Evolutionary conservation across 2,888 invertebrate genomes (phyloP), one percentile per base, ranked within the genome.

Genomic region (Lysandra coridon): DNA sequence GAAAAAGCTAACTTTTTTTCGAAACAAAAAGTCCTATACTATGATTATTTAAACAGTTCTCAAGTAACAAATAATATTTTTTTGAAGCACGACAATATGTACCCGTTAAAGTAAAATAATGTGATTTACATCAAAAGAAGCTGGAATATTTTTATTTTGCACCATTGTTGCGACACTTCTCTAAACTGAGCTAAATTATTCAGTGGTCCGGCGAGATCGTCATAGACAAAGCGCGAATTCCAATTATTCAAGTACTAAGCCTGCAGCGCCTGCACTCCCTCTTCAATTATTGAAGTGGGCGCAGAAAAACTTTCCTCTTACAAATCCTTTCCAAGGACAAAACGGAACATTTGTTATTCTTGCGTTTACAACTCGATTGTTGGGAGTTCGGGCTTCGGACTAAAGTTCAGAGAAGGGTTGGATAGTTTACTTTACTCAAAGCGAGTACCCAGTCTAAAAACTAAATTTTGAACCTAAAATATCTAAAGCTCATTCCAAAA

Each of bases 331-430:
- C 69, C 17, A 37, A 69, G 33, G 37, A 64, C 64, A 64, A 30
- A 64, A 64, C 64, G 64, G 69, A 69, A 37, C 69, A 69, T 69
- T 69, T 37, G 30, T 64, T 64, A 64, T 64, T 64, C 64, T 37
- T 37, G 69, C 33, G 37, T 37, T 69, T 33, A 69, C 23, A 62
- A 62, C 57, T 17, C 57, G 17, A 57, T 57, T 57, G 4, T 1
- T 57, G 57, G 57, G 1, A 57, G 57, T 57, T 57, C 57, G 12
- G 57, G 12, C 17, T 57, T 57, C 17, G 1, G 57, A 17, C 49
- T 57, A 57, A 14, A 17, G 57, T 57, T 57, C 4, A 57, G 57
- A 57, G 57, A 57, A 17, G 49, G 49, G 49, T 49, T 57, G 57
- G 53, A 17, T 57, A 57, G 57, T 57, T 57, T 57, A 53, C 14